Evolutionary conservation across 2,888 invertebrate genomes (phyloP), one percentile per base, ranked within the genome.

Genomic region (Sphaeridia pumilis): DNA sequence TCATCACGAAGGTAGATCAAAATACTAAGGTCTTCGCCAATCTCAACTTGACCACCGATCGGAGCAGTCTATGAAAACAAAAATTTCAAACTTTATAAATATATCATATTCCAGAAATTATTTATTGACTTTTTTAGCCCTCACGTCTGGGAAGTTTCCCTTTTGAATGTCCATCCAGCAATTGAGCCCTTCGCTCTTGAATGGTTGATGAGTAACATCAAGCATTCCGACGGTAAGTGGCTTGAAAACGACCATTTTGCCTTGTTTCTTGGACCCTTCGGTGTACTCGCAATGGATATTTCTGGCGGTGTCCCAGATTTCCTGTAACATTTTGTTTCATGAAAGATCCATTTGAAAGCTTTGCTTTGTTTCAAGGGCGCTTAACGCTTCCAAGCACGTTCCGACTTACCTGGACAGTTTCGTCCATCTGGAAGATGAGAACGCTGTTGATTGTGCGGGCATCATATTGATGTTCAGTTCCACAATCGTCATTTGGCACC

Each of bases 91-190:
- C 20, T 38, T 14, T 20, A 38, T 17, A 10, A 31, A 5, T 38
- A 38, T 20, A 38, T 17, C 38, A 38, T n/a, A 38, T 38, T 17
- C 41, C 21, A 42, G 28, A 25, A 27, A 5, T 26, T 10, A n/a
- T n/a, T n/a, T n/a, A n/a, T n/a, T n/a, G n/a, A n/a, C n/a, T n/a
- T n/a, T n/a, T n/a, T n/a, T 28, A 5, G 20, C 49, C 68, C 73
- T 73, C 67, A 81, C 80, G 63, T 80, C 78, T 25, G 84, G 84
- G 68, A 78, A 83, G 59, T 75, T 73, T 66, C 83, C 83, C 60
- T 75, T 75, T 64, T 81, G 81, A 55, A 83, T 81, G 61, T 83
- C 83, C 83, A 84, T 83, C 82, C 83, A 84, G 70, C 82, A 82
- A 64, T 83, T 80, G 0, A 83, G 76, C 1, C 78, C 77, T 14